Conservation (phyloP, 2,888 invertebrate genomes). For the Piscicola geometra region DNA sequence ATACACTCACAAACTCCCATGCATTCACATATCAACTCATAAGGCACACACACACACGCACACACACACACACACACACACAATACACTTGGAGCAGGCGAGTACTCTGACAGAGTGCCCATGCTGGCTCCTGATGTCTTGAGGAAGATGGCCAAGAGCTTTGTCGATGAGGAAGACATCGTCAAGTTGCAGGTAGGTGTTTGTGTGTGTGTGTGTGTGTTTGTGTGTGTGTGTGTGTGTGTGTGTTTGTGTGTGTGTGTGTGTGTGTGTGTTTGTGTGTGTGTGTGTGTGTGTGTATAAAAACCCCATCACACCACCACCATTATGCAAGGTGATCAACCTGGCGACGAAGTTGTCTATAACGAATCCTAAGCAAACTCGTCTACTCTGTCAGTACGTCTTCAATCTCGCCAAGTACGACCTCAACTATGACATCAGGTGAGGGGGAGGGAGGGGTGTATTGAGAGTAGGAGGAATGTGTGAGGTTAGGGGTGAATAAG, state of each 20-base stretch:
- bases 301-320: not conserved
- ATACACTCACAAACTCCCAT: too few relatives aligned
- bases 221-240: too few relatives aligned
- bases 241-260: too few relatives aligned
- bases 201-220: not conserved
- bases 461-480: too few relatives aligned
- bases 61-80: too few relatives aligned
- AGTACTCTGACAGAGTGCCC: slow-evolving; percentile 77
- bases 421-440: slow-evolving; percentile 83
- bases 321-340: slow-evolving; percentile 72
- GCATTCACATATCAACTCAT: too few relatives aligned
- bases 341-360: slow-evolving; percentile 87
- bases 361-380: slow-evolving; percentile 78
- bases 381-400: slow-evolving; percentile 82
- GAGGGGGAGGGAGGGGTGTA: too few relatives aligned
- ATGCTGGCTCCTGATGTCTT: slow-evolving; percentile 83
- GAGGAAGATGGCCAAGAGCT: slow-evolving; percentile 80
- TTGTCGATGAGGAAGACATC: slow-evolving; percentile 67
- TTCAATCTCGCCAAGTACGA: slow-evolving; percentile 91
- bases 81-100: slow-evolving; percentile 56
- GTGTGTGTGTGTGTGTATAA: too few relatives aligned
- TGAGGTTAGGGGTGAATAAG: too few relatives aligned
- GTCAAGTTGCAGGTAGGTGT: not conserved
- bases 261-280: too few relatives aligned
- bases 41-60: too few relatives aligned